These are phyloP conservation scores for Ictidomys tridecemlineatus DNA, from an alignment of 2,113 vertebrate species.

Conservation along the genomic window DNA sequence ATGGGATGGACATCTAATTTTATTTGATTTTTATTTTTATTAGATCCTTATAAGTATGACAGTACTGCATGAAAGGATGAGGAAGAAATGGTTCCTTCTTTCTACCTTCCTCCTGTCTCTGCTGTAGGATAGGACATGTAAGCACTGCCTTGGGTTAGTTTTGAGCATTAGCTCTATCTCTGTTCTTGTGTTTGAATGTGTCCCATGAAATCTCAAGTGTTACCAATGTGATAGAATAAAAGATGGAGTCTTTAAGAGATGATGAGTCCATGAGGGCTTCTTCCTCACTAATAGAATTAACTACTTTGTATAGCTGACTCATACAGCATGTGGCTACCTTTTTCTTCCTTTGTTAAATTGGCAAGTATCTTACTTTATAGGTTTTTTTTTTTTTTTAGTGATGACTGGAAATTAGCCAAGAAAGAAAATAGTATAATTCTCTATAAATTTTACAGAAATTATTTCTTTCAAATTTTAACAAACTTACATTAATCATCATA, in stretches of 20 bases:
- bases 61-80: neutral
- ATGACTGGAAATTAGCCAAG: neutral
- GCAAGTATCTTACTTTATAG: neutral
- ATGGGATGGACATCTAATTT: neutral
- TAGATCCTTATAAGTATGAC: neutral
- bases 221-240: neutral
- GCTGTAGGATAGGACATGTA: fast-evolving
- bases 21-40: neutral
- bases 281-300: neutral
- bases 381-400: neutral
- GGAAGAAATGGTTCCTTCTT: neutral
- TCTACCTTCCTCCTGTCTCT: neutral
- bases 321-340: neutral
- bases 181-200: neutral
- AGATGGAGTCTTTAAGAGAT: fast-evolving
- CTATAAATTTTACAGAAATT: neutral
- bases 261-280: neutral
- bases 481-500: neutral
- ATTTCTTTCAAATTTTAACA: neutral
- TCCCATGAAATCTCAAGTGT: neutral
- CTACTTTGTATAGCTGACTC: neutral
- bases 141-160: neutral
- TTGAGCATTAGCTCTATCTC: neutral
- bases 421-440: neutral
- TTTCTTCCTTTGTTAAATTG: neutral